These are phyloP conservation scores for Hyperoplus lanceolatus DNA, from an alignment of 2,797 vertebrate species.

Conservation along the genomic window DNA sequence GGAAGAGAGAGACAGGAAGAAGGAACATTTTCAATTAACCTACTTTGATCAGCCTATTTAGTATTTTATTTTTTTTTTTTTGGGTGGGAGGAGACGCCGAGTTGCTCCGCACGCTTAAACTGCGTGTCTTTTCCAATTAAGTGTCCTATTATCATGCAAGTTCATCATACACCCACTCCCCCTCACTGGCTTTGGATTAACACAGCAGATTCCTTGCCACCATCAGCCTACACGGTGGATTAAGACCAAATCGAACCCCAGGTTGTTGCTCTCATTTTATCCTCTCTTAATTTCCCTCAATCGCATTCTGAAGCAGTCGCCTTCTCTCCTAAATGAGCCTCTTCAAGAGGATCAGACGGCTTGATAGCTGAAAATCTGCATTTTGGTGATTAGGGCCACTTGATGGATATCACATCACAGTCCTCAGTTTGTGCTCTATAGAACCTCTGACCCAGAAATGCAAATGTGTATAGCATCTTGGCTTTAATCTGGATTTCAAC, in stretches of 20 bases:
- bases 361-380: conserved; percentile 42
- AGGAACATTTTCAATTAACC: conserved; percentile 78
- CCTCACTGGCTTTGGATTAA: conserved; percentile 62
- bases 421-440: background rate
- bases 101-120: conserved; percentile 37
- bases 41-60: conserved; percentile 66
- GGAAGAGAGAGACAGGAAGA: conserved; percentile 31
- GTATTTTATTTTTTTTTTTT: conserved; percentile 36
- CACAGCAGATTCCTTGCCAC: conserved; percentile 45
- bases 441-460: conserved; percentile 33
- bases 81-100: conserved; percentile 38
- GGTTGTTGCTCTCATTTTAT: conserved; percentile 51
- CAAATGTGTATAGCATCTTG: conserved; percentile 23
- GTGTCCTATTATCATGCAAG: conserved; percentile 62
- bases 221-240: conserved; percentile 64
- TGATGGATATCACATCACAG: conserved; percentile 45
- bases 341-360: conserved; percentile 53
- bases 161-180: conserved; percentile 69
- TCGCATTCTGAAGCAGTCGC: conserved; percentile 36
- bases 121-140: conserved; percentile 64
- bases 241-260: conserved; percentile 57
- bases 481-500: conserved; percentile 18
- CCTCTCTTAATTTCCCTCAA: conserved; percentile 39
- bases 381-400: conserved; percentile 45
- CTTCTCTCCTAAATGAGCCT: conserved; percentile 56